Base-by-base conservation (phyloP, 2,888 invertebrate species). In the Mesorhabditis belari region DNA sequence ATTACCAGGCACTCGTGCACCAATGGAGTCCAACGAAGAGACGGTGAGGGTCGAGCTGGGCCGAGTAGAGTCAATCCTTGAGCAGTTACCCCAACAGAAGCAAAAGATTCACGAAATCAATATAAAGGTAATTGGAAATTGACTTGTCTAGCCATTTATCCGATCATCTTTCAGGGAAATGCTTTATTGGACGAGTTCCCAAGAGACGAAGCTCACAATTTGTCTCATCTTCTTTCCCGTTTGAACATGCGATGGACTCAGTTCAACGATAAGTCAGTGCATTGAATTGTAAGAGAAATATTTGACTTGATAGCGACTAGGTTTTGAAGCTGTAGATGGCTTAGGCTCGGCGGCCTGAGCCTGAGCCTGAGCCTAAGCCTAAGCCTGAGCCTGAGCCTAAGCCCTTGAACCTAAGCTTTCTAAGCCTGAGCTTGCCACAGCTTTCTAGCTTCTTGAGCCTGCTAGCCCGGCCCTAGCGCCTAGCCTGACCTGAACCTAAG, bases 1-100 rank as follows among this genome's bases (percentile, higher is more conserved):
- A 55, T 12, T 28, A 3, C 12, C 35, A 65, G 60, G 65, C 24
- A 93, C 94, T 84, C 87, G 89, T 76, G 94, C 94, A 92, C 85
- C 95, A 63, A 86, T 87, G 54, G 76, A 76, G 27, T 71, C 70
- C 9, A 59, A 65, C 17, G 68, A 71, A 28, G 68, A 73, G 5
- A 66, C 60, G 1, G 67, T 79, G 23, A 25, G 70, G 4, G 61
- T 64, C 2, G 77, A 79, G 50, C 55, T 80, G 58, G 63, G 62
- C 12, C 49, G 61, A 17, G 58, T 76, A 24, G 73, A 73, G 25
- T 56, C 62, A 51, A 88, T 93, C 84, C 91, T 93, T 82, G 89
- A 90, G 5, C 93, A 94, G 82, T 86, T 94, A 67, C 91, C 92
- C 81, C 67, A 61, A 25, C 29, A 66, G n/a, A 65, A 65, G 52